Base-by-base conservation (phyloP, 2,888 invertebrate genomes). In the Masnerella sp. region DNA sequence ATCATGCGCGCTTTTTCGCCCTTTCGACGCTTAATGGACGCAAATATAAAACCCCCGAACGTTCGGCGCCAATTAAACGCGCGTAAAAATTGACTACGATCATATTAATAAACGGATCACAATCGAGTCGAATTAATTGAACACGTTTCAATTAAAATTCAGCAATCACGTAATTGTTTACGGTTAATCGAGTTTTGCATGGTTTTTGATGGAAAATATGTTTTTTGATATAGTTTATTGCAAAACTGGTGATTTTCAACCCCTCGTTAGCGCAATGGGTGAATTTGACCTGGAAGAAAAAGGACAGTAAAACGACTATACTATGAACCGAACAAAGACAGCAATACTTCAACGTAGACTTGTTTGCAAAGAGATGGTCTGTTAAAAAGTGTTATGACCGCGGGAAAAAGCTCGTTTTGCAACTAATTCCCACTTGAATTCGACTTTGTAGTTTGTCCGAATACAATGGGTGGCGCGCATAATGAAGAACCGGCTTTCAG, bases 391-490 rank as follows among this genome's bases (percentile, higher is more conserved):
- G 42, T 34, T 43, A 56, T 30, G 34, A 38, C 11, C 30, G 20
- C 25, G 15, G 8, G 43, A 17, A 56, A 47, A 54, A 47, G 30
- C 17, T 49, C 32, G 34, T 71, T 64, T 59, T 45, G 70, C 42
- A 47, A 51, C 56, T 61, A 34, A 49, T 67, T 51, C 69, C 22
- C 52, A 34, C 59, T 56, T 74, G 40, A 67, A 49, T 67, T 67
- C 42, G 67, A 73, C 76, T 78, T 79, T 76, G 75, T 74, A 75
- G 77, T 71, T 75, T 78, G 62, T 77, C 79, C 70, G 77, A 76
- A 82, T 80, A 85, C 83, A 85, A 85, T 85, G 79, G 83, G 78
- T 75, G 71, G 76, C 68, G 79, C 75, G 82, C 80, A 83, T 85
- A 84, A 86, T 84, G 78, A 82, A 84, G 82, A 78, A 77, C 75